These are phyloP conservation scores for Malacosoma neustria DNA, from an alignment of 2,888 invertebrate genomes.

Conservation along the genomic window DNA sequence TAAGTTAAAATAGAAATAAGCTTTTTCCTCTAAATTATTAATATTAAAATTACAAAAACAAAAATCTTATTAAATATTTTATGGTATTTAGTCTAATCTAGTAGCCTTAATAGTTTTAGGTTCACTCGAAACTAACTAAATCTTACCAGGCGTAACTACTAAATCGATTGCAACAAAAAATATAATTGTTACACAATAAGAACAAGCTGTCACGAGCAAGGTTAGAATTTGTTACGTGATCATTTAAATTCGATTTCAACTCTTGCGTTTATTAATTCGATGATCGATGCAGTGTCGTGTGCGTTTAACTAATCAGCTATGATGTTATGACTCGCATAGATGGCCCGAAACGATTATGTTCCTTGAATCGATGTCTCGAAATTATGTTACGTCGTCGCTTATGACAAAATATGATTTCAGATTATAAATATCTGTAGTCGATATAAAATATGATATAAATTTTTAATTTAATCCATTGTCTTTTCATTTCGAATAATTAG, in stretches of 20 bases:
- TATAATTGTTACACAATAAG: slow-evolving; percentile 18
- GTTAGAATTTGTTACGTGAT: slow-evolving; percentile 37
- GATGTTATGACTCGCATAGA: slow-evolving; percentile 17
- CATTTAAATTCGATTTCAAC: slow-evolving; percentile 25
- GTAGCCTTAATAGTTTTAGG: too few species aligned
- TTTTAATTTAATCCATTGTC: not conserved
- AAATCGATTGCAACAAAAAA: slow-evolving; percentile 8
- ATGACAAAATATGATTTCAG: not conserved
- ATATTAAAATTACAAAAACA: too few species aligned
- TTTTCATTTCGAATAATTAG: too few species aligned
- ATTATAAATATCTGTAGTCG: slow-evolving; percentile 6
- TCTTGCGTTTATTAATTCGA: slow-evolving; percentile 23
- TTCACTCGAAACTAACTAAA: too few species aligned
- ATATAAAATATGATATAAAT: slow-evolving; percentile 6
- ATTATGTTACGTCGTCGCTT: slow-evolving; percentile 7
- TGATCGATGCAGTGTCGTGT: slow-evolving; percentile 24
- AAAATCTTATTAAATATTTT: too few species aligned
- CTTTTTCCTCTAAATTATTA: too few species aligned
- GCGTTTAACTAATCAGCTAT: slow-evolving; percentile 24
- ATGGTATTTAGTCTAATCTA: too few species aligned
- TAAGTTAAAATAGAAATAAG: too few species aligned
- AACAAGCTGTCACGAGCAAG: slow-evolving; percentile 29
- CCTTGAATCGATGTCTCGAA: not conserved
- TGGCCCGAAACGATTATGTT: slow-evolving; percentile 13
- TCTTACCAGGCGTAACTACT: not conserved